Evolutionary conservation across 2,797 vertebrate genomes (phyloP), one percentile per base, ranked within the genome.

Genomic region (Varecia variegata): DNA sequence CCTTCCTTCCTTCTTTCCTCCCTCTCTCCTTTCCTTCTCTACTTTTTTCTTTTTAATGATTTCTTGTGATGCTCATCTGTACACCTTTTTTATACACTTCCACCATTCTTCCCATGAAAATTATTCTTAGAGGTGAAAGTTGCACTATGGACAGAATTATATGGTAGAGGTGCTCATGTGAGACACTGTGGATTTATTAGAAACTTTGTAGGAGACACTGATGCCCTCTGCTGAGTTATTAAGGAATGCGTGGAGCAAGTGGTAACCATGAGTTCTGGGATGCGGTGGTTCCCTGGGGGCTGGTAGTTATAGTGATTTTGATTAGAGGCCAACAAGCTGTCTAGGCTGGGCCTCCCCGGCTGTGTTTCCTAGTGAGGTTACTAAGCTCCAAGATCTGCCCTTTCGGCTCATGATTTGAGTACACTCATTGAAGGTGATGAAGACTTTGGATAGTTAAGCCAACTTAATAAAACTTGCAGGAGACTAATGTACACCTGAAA

Each of bases 401-500:
- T 95, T 96, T 93, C 35, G n/a, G 74, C 3, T 92, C 52, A 68
- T 71, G 38, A 88, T 82, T 77, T 88, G 79, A 93, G 43, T 58
- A 35, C 10, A 67, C 54, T 71, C 76, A 74, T 0, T 83, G 76
- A 71, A 80, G 47, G 70, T 68, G 38, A 54, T 80, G 54, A 93
- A 71, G 56, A 76, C 84, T 77, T 54, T 68, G 80, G 27, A 25
- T 84, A 50, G 40, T 62, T 77, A 80, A 96, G 76, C 82, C 67
- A 92, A 76, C 21, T 83, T 85, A 97, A 95, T 97, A 92, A 96
- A 96, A 81, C 35, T 77, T 86, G 20, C 35, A 83, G 71, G 45
- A 94, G 58, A 88, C 52, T 94, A 93, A 71, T 30, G 6, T 81
- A 79, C 20, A 58, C 76, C 21, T 73, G 79, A 67, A 91, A 93